These are phyloP conservation scores for Centropristis striata DNA, from an alignment of 2,113 vertebrate genomes.

Conservation along the genomic window DNA sequence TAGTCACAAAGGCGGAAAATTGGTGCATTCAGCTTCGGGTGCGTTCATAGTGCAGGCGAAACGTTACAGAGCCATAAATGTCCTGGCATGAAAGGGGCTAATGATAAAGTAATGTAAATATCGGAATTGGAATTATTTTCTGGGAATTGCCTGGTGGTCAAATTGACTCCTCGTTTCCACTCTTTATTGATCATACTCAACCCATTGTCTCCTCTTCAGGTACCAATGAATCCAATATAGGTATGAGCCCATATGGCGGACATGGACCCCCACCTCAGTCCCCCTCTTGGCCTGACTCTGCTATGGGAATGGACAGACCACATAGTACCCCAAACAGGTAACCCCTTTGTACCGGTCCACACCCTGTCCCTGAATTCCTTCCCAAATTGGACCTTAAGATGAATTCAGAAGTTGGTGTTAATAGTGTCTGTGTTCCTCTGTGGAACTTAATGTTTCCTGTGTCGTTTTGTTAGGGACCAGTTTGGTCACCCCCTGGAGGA, in stretches of 20 bases:
- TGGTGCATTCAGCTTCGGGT: too few species aligned
- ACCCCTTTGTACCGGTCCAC: neutral
- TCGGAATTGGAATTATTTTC: neutral
- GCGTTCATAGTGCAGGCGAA: too few species aligned
- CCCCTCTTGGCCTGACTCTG: conserved; percentile 91
- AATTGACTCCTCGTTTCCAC: neutral
- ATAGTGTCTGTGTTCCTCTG: neutral
- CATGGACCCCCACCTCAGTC: conserved; percentile 88
- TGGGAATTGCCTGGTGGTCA: neutral
- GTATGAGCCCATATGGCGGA: conserved; percentile 90
- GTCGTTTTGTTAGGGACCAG: conserved; percentile 85
- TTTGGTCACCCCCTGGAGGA: conserved; percentile 92
- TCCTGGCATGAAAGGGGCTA: too few species aligned
- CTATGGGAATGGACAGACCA: conserved; percentile 88
- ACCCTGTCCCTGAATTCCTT: neutral
- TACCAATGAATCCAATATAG: conserved; percentile 88
- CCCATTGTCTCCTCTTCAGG: conserved; percentile 73
- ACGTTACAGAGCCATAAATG: too few species aligned
- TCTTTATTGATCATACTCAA: neutral
- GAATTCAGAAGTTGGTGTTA: neutral
- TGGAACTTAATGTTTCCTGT: neutral
- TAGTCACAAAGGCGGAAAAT: too few species aligned
- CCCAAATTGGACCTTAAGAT: neutral
- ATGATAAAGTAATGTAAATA: neutral
- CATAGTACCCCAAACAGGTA: conserved; percentile 89